Conservation (phyloP, 2,113 vertebrate genomes). For the Glareola pratincola region DNA sequence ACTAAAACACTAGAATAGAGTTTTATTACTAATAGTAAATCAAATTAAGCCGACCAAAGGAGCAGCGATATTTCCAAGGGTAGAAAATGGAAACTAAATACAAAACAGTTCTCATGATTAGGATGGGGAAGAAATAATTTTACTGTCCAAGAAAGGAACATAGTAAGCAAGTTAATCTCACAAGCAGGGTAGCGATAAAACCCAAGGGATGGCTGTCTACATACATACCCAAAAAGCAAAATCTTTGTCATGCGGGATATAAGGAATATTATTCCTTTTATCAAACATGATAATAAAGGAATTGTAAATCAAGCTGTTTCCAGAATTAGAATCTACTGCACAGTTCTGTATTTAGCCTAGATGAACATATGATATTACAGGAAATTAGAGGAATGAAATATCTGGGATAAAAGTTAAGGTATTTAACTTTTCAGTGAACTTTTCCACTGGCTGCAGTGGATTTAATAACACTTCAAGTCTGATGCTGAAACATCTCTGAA, state of each 20-base stretch:
- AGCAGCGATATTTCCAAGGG: background rate
- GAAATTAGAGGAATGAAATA: constrained; percentile 7
- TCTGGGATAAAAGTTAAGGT: background rate
- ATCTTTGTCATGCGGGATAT: background rate
- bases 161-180: background rate
- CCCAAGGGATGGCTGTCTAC: background rate
- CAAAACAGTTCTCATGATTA: background rate
- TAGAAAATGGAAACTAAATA: background rate
- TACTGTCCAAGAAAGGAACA: background rate
- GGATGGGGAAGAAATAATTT: background rate
- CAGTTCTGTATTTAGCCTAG: background rate
- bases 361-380: background rate
- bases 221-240: background rate
- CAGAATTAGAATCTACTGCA: background rate
- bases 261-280: background rate
- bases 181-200: background rate
- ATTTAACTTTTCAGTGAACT: background rate
- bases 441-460: background rate
- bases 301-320: background rate
- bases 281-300: background rate
- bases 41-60: background rate
- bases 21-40: background rate
- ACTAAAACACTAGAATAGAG: background rate
- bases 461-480: background rate
- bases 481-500: background rate